Percentiles rank a stretch among this genome's conserved stretches.
phyloP scores from a whole-genome alignment of 2,797 vertebrate genomes.

The Luscinia luscinia region DNA sequence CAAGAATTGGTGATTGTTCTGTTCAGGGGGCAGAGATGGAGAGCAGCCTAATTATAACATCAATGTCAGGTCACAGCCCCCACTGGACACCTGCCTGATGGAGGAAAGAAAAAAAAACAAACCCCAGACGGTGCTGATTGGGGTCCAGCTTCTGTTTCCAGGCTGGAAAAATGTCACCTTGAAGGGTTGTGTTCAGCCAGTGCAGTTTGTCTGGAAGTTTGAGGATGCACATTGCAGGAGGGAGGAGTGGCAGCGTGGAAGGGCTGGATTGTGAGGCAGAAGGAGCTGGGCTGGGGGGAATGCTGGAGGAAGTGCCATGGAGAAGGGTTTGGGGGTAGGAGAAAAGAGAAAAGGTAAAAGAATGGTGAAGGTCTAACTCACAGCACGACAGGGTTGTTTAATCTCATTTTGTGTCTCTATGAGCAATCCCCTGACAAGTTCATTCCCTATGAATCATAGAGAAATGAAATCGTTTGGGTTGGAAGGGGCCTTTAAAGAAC shows the following conservation, averaged over 20 bases:
- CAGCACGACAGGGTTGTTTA: neutral
- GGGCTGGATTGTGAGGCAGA: neutral
- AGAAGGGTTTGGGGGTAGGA: neutral
- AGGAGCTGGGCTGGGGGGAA: neutral
- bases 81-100: conserved; percentile 36
- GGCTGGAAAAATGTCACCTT: neutral
- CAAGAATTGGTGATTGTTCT: conserved; percentile 65
- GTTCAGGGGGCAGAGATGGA: neutral
- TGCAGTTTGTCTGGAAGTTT: rapidly evolving
- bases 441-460: neutral
- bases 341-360: neutral
- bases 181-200: neutral
- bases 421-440: neutral
- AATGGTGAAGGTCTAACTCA: neutral
- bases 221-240: neutral
- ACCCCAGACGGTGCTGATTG: rapidly evolving
- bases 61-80: conserved; percentile 42
- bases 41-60: conserved; percentile 47
- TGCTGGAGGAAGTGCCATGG: neutral
- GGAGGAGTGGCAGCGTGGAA: neutral
- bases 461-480: neutral
- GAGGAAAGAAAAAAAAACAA: neutral
- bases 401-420: rapidly evolving
- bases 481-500: neutral
- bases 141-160: neutral